These are phyloP conservation scores for Augiades crinisus DNA, from an alignment of 2,888 invertebrate genomes.

Conservation along the genomic window DNA sequence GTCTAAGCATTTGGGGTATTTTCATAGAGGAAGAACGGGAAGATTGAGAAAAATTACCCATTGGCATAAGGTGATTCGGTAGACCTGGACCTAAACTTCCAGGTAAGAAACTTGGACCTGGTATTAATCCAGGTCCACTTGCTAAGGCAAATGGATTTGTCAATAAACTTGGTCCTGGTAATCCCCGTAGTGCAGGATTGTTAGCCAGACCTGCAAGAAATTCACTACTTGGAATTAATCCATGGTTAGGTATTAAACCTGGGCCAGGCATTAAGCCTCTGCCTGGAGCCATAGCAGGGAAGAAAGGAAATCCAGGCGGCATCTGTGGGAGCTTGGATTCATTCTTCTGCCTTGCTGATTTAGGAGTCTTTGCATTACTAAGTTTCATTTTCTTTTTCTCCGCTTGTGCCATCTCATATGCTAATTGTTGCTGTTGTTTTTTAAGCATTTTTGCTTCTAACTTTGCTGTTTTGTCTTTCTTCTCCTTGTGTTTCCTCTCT, in stretches of 20 bases:
- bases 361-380: slow-evolving; percentile 55
- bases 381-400: slow-evolving; percentile 64
- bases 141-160: slow-evolving; percentile 78
- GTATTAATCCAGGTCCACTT: slow-evolving; percentile 83
- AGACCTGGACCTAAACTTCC: slow-evolving; percentile 58
- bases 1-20: slow-evolving; percentile 81
- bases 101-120: slow-evolving; percentile 71
- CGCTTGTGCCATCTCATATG: slow-evolving; percentile 63
- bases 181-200: slow-evolving; percentile 70
- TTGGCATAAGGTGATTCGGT: slow-evolving; percentile 75
- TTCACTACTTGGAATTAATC: slow-evolving; percentile 72
- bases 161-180: slow-evolving; percentile 62
- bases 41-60: slow-evolving; percentile 79
- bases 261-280: slow-evolving; percentile 81
- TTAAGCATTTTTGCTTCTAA: slow-evolving; percentile 70
- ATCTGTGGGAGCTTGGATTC: slow-evolving; percentile 64
- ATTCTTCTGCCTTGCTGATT: slow-evolving; percentile 66
- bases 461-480: slow-evolving; percentile 74
- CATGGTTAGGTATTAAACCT: slow-evolving; percentile 69
- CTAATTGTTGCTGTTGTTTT: slow-evolving; percentile 70
- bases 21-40: slow-evolving; percentile 81
- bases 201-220: slow-evolving; percentile 67
- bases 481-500: slow-evolving; percentile 79
- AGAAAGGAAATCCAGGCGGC: slow-evolving; percentile 71
- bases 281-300: slow-evolving; percentile 69